Conservation (phyloP, 2,113 vertebrate genomes). For the Otus sunia region DNA sequence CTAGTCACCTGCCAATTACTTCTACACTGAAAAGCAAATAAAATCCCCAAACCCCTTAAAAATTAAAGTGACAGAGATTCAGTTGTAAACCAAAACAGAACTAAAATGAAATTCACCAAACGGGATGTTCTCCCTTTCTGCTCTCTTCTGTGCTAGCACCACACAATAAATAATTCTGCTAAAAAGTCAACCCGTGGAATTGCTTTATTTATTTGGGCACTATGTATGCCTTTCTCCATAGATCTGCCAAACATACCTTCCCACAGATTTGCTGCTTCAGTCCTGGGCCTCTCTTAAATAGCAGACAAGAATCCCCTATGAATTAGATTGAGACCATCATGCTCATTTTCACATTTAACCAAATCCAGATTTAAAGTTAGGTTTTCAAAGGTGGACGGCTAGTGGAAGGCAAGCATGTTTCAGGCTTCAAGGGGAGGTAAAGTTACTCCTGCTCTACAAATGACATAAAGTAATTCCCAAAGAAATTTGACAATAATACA, state of each 20-base stretch:
- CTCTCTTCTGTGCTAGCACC: neutral
- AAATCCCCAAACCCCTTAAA: neutral
- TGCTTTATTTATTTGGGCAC: slow-evolving; percentile 43
- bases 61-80: slow-evolving; percentile 24
- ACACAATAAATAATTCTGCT: slow-evolving; percentile 22
- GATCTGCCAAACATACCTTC: slow-evolving; percentile 19
- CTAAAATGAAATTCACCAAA: neutral
- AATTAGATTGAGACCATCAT: slow-evolving; percentile 1
- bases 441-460: slow-evolving; percentile 44
- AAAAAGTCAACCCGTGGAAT: neutral
- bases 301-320: slow-evolving; percentile 17
- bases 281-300: slow-evolving; percentile 10
- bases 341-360: slow-evolving; percentile 55
- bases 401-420: slow-evolving; percentile 50
- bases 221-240: neutral
- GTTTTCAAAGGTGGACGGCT: slow-evolving; percentile 21
- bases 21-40: slow-evolving; percentile 24
- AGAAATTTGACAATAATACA: slow-evolving; percentile 1
- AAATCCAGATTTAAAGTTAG: slow-evolving; percentile 57
- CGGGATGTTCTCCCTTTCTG: neutral
- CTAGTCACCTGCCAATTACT: slow-evolving; percentile 48
- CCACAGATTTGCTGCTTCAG: neutral
- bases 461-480: slow-evolving; percentile 33
- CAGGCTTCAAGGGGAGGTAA: slow-evolving; percentile 33
- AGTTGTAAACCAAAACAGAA: slow-evolving; percentile 31